Evolutionary conservation across 2,888 invertebrate genomes (phyloP).

Genomic region (Pollenia amentaria): DNA sequence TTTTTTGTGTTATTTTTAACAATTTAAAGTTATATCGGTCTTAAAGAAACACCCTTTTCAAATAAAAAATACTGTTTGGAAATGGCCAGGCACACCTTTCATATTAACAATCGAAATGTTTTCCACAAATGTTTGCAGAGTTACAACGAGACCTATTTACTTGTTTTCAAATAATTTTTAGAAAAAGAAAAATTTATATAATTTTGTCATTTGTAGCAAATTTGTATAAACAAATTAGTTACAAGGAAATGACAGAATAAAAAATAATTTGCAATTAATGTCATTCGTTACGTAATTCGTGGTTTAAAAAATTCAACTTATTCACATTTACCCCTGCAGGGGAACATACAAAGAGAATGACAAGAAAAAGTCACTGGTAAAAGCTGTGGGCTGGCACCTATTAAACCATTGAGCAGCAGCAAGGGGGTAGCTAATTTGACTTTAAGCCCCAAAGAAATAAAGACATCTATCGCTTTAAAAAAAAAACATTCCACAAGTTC

Average conservation of each 20-base stretch:
- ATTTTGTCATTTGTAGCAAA: constrained; percentile 41
- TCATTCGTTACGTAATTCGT: not conserved
- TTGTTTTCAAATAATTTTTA: not conserved
- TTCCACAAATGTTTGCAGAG: constrained; percentile 5
- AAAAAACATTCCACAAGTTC: constrained; percentile 59
- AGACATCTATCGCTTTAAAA: constrained; percentile 5
- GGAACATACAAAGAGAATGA: not conserved
- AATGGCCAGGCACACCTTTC: constrained; percentile 54
- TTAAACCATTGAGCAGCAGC: too few relatives aligned
- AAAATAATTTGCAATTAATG: constrained; percentile 32
- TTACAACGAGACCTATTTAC: not conserved
- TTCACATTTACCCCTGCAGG: not conserved
- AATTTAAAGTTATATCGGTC: too few relatives aligned
- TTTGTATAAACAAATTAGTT: constrained; percentile 30
- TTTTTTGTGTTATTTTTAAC: too few relatives aligned
- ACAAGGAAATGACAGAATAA: not conserved
- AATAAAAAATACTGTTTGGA: not conserved
- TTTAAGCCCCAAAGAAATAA: not conserved
- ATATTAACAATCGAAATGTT: not conserved
- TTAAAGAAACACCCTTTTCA: too few relatives aligned
- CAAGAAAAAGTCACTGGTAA: not conserved
- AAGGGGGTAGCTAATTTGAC: not conserved
- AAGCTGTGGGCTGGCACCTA: not conserved
- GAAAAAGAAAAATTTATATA: constrained; percentile 6
- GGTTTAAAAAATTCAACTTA: not conserved